Conservation (phyloP, 53 echinoderm and acorn worm species). For the Zoroaster sp. region DNA sequence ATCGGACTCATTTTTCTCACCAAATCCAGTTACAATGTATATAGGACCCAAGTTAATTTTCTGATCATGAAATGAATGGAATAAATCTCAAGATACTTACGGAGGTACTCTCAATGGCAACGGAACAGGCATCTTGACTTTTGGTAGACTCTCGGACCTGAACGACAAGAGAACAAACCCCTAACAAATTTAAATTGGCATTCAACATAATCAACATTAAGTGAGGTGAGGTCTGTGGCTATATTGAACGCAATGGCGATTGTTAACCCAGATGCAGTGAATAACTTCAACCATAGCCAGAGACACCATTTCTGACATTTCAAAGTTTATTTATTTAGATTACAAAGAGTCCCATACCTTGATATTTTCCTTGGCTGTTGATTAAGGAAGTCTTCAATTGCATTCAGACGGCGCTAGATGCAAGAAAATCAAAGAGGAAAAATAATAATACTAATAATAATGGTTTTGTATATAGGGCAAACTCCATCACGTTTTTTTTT, state of each 20-base stretch:
- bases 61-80: too few species aligned
- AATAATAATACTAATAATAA: not conserved
- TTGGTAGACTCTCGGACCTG: conserved; percentile 78
- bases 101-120: conserved; percentile 72
- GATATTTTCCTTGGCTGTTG: conserved; percentile 60
- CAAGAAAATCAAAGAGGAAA: not conserved
- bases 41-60: too few species aligned
- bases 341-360: conserved; percentile 22
- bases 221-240: too few species aligned
- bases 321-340: not conserved
- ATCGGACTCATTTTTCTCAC: too few species aligned
- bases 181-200: too few species aligned
- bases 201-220: too few species aligned
- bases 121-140: conserved; percentile 71
- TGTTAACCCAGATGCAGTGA: too few species aligned
- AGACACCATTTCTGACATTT: not conserved
- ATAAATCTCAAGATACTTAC: conserved; percentile 46
- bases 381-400: conserved; percentile 78
- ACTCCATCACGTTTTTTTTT: not conserved
- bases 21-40: too few species aligned
- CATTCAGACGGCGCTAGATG: conserved; percentile 72
- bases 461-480: not conserved
- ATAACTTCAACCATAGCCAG: too few species aligned
- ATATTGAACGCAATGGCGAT: too few species aligned
- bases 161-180: not conserved